phyloP scores from a whole-genome alignment of 2,113 vertebrate genomes.

The Gnathonemus echidnorhynchus region DNA sequence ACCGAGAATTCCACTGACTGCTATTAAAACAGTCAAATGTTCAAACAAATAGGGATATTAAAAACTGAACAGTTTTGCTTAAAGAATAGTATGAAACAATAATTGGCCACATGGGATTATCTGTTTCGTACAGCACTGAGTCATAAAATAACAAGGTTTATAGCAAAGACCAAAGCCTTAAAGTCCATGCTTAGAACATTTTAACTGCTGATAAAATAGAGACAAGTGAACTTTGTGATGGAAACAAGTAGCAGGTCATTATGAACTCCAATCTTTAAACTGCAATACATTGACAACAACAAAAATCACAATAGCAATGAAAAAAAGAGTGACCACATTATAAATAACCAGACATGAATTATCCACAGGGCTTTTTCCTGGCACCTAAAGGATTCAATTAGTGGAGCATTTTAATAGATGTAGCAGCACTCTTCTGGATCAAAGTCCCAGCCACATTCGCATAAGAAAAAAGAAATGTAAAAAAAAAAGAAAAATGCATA shows the following conservation, averaged over 20 bases:
- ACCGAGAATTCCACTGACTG: neutral
- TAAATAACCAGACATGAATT: neutral
- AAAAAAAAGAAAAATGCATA: neutral
- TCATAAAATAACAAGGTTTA: neutral
- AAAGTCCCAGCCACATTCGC: neutral
- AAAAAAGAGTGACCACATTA: neutral
- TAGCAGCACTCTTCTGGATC: neutral
- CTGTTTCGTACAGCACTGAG: neutral
- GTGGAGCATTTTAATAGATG: neutral
- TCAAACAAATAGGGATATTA: neutral
- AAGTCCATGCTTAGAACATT: neutral
- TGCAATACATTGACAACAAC: neutral
- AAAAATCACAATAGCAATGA: neutral
- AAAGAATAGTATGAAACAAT: neutral
- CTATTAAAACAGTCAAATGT: neutral
- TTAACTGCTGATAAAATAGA: neutral
- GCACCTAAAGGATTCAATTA: neutral
- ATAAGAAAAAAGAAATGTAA: neutral
- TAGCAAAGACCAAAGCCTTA: neutral
- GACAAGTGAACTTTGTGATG: neutral
- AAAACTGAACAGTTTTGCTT: neutral
- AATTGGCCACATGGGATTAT: neutral
- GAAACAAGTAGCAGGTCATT: neutral
- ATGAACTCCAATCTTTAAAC: neutral
- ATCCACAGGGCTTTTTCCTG: neutral